These are phyloP conservation scores for Stictonetta naevosa DNA, from an alignment of 2,113 vertebrate species.

Conservation along the genomic window DNA sequence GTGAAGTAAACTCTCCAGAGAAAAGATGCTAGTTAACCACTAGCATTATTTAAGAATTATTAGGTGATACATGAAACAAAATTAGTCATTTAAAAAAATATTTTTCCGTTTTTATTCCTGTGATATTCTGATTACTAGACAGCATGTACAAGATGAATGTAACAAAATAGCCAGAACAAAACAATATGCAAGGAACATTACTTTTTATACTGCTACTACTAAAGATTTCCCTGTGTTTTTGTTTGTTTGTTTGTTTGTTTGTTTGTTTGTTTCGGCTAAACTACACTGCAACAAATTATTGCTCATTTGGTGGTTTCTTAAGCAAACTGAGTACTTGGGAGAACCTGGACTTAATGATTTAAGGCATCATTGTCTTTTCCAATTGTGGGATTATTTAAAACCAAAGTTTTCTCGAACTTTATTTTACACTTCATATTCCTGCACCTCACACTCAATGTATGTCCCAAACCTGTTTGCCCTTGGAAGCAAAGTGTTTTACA, in stretches of 20 bases:
- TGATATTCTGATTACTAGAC: background rate
- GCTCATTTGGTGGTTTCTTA: background rate
- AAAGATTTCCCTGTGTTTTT: background rate
- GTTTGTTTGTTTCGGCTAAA: background rate
- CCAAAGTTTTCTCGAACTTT: background rate
- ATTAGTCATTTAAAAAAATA: background rate
- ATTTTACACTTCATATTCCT: background rate
- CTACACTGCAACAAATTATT: background rate
- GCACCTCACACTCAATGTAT: background rate
- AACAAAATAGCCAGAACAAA: background rate
- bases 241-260: no score
- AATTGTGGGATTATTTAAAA: background rate
- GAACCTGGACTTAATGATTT: background rate
- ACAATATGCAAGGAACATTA: background rate
- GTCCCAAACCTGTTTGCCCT: background rate
- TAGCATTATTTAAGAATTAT: background rate
- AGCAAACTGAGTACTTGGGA: background rate
- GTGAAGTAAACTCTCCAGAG: background rate
- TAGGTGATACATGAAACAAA: background rate
- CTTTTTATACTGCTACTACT: background rate
- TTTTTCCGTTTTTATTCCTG: background rate
- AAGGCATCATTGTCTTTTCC: background rate
- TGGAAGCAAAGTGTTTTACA: background rate
- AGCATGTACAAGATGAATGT: background rate
- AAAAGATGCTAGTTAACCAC: background rate